Percentiles rank a stretch among this genome's conserved stretches.
These are phyloP conservation scores for Sminthurinus aureus DNA, from an alignment of 2,888 invertebrate genomes.

Conservation along the genomic window DNA sequence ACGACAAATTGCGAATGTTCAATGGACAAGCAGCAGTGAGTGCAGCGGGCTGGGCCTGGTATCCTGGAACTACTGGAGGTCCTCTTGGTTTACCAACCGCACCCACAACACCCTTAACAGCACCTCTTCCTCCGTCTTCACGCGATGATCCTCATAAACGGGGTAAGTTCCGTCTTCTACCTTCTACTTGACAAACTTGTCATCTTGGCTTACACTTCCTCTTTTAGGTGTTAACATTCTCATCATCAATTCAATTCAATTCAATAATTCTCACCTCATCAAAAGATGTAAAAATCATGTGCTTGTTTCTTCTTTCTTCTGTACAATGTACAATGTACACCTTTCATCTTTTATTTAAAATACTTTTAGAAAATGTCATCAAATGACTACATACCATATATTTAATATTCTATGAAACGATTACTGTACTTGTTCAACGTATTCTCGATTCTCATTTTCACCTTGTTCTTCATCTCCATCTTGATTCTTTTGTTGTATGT, in stretches of 20 bases:
- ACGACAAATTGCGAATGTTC: conserved; percentile 94
- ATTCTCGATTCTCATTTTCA: too few relatives aligned
- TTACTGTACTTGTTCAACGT: too few relatives aligned
- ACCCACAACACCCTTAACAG: conserved; percentile 65
- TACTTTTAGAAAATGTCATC: too few relatives aligned
- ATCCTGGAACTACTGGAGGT: conserved; percentile 78
- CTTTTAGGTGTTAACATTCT: neutral
- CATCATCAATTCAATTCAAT: neutral
- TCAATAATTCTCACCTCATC: too few relatives aligned
- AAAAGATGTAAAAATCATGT: neutral
- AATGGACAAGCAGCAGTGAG: conserved; percentile 77
- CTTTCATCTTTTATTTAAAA: too few relatives aligned
- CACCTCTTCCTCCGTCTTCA: conserved; percentile 65
- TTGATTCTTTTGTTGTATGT: too few relatives aligned
- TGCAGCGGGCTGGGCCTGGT: conserved; percentile 81
- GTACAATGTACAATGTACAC: too few relatives aligned
- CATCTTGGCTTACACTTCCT: neutral
- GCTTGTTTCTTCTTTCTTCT: too few relatives aligned
- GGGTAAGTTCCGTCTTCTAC: conserved; percentile 69
- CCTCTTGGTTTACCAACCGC: conserved; percentile 72
- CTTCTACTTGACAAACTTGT: too few relatives aligned
- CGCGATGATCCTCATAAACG: conserved; percentile 79
- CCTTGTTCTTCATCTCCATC: too few relatives aligned
- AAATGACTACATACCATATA: too few relatives aligned
- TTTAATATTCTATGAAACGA: too few relatives aligned